Evolutionary conservation across 2,888 invertebrate genomes (phyloP), one percentile per base, ranked within the genome.

Genomic region (Schizotus pectinicornis): DNA sequence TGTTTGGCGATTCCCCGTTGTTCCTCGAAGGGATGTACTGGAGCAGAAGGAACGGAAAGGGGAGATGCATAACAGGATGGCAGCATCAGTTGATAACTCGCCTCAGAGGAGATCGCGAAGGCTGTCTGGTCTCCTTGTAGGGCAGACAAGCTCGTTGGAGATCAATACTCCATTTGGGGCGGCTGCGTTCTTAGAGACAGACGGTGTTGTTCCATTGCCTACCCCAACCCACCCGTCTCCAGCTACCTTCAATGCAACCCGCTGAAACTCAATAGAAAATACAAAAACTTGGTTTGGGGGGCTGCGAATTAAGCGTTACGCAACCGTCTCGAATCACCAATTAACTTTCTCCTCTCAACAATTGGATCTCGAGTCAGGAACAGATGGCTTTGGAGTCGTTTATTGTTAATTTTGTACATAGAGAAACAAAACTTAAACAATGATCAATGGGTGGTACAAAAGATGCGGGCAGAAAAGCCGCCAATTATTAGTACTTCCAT

Each of bases 111-210:
- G 53, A 58, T 53, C 43, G 43, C 48, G 58, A 53, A 58, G 58
- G 53, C 48, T 48, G 58, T 58, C 58, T 58, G 58, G 48, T 58
- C 48, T 52, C 58, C 58, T 58, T 58, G 53, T 39, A 56, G 33
- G 32, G 32, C 58, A 58, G 58, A 58, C 58, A 37, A 43, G 52
- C 52, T 52, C 49, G 41, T 33, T 53, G 14, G 43, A 53, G 58
- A 58, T 58, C 58, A 58, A 58, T 58, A 58, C 58, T 43, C 37
- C 30, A 53, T 22, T 34, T 48, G 49, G 43, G 36, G 58, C 58
- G 58, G 34, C 58, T 58, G 58, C 58, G 58, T 58, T 58, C 58
- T 58, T 53, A 57, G 45, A 56, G 45, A 56, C 50, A 39, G 49
- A 49, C 42, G 32, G 12, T 41, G 32, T 41, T 43, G 39, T 57